Evolutionary conservation across 1,140 invertebrate species (phyloP), one percentile per base, ranked within the genome.

Genomic region (Frieseomelitta varia): DNA sequence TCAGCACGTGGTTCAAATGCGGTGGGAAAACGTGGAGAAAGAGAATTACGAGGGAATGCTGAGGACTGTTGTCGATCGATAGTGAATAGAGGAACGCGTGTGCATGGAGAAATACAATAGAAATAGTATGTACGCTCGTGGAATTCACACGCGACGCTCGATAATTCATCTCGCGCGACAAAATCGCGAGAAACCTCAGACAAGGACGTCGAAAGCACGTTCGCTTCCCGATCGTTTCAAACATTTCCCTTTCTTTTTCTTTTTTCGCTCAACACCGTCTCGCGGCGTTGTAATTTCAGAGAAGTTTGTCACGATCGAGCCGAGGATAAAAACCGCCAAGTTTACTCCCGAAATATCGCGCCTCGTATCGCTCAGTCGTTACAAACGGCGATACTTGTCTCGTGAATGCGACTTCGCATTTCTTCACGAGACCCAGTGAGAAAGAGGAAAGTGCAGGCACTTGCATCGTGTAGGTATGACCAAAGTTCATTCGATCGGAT

Each of bases 41-140:
- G 2, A 19, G 2, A 17, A 47, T 47, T 8, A 47, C 4, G 39
- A 1, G 15, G 12, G 12, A 47, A 55, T 47, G 58, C n/a, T 55
- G 65, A 11, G 19, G 24, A 68, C 6, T 61, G 69, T 71, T 81
- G 61, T 34, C 8, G 56, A 17, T 55, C 84, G 79, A 85, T 85
- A 77, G 82, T 51, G 75, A 61, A 78, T 78, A 61, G 71, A 61
- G 55, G 71, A 72, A 81, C 67, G 79, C 79, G 71, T 74, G 58
- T 81, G 79, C 71, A 61, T 81, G 10, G n/a, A 69, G 58, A 67
- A 47, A 47, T 6, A n/a, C n/a, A n/a, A n/a, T n/a, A n/a, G n/a
- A n/a, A n/a, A n/a, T n/a, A n/a, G 39, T 47, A 81, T 24, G 68
- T 56, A 84, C 78, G 69, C 34, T 15, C 24, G 56, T 51, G 27